Conservation (phyloP, 2,888 invertebrate genomes). For the Aelia acuminata region DNA sequence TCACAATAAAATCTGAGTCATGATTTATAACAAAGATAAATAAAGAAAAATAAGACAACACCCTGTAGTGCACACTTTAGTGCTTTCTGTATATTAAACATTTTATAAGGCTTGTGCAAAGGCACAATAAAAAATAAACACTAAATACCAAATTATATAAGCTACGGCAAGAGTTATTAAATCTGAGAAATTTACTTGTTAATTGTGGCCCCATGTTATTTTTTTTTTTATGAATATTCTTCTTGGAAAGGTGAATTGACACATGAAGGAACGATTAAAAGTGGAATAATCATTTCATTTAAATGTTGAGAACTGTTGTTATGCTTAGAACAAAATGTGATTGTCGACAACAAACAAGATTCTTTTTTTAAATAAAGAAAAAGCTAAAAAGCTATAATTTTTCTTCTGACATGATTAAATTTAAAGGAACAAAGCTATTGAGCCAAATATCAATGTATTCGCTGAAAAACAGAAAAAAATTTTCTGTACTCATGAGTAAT, state of each 20-base stretch:
- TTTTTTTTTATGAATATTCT: conserved; percentile 11
- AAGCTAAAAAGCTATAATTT: background rate
- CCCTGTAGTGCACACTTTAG: conserved; percentile 57
- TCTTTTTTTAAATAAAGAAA: too few species aligned
- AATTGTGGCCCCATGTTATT: conserved; percentile 53
- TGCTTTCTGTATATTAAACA: conserved; percentile 30
- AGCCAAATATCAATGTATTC: background rate
- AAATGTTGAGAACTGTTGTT: conserved; percentile 13
- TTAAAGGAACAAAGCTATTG: background rate
- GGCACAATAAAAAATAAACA: conserved; percentile 43
- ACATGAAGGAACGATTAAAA: conserved; percentile 51
- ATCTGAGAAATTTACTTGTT: conserved; percentile 15
- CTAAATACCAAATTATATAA: background rate
- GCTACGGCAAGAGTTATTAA: conserved; percentile 16
- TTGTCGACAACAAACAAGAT: conserved; percentile 36
- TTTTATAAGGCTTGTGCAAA: conserved; percentile 42
- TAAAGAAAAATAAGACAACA: conserved; percentile 26
- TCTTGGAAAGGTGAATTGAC: conserved; percentile 50
- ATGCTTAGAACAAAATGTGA: conserved; percentile 14
- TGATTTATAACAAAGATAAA: conserved; percentile 28
- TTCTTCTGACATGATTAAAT: background rate
- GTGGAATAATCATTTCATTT: background rate
- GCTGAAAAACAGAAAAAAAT: background rate
- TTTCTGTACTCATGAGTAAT: background rate
- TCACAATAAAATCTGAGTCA: conserved; percentile 54